phyloP scores from a whole-genome alignment of 2,888 invertebrate species.

The Bugulina stolonifera region DNA sequence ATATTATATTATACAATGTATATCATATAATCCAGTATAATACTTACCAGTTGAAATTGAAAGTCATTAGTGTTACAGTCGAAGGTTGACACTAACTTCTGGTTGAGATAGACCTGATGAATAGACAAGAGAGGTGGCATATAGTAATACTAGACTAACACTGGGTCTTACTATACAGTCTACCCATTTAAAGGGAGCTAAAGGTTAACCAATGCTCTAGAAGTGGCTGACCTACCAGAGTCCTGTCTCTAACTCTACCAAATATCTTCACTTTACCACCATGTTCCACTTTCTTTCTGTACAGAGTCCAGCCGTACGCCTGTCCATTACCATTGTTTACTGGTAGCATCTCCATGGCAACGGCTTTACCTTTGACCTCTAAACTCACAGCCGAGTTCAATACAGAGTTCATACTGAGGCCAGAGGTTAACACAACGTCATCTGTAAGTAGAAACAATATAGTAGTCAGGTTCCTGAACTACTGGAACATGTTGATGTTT shows the following conservation, averaged over 20 bases:
- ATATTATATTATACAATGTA: too few species aligned
- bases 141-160: too few species aligned
- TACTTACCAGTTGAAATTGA: not conserved
- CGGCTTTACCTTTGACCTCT: constrained; percentile 30
- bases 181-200: too few species aligned
- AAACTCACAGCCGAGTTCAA: constrained; percentile 35
- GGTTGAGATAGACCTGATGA: constrained; percentile 53
- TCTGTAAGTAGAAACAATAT: too few species aligned
- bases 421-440: not conserved
- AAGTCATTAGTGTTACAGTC: constrained; percentile 28
- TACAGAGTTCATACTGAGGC: not conserved
- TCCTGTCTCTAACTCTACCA: constrained; percentile 54
- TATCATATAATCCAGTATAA: too few species aligned
- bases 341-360: constrained; percentile 48
- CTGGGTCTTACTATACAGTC: too few species aligned
- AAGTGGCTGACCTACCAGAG: constrained; percentile 42
- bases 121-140: too few species aligned
- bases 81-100: constrained; percentile 31
- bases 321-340: constrained; percentile 56
- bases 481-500: too few species aligned
- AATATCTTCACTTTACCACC: constrained; percentile 34
- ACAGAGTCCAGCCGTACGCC: constrained; percentile 59
- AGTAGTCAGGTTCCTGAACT: too few species aligned
- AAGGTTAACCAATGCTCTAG: too few species aligned
- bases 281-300: constrained; percentile 49